Evolutionary conservation across 2,888 invertebrate genomes (phyloP).

Genomic region (Microplitis deprimator): DNA sequence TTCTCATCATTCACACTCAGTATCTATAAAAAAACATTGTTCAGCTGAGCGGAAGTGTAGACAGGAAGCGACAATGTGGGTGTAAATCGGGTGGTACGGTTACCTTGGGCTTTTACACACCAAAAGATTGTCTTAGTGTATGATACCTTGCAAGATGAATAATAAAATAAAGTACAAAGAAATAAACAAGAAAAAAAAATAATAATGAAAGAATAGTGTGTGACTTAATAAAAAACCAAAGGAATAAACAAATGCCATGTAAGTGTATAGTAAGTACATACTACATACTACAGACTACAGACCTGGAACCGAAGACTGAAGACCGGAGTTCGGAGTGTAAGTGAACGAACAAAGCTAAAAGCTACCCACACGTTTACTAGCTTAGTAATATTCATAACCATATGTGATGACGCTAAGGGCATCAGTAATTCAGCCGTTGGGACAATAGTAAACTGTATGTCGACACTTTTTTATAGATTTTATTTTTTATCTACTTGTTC

Average conservation of each 20-base stretch:
- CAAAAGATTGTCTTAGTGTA: not conserved
- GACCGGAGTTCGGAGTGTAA: not conserved
- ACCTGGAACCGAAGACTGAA: not conserved
- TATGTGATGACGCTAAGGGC: constrained; percentile 1
- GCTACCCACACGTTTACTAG: not conserved
- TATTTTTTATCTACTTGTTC: too few relatives aligned
- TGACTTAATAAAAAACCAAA: not conserved
- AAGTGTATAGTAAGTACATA: not conserved
- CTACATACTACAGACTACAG: not conserved
- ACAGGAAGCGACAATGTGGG: not conserved
- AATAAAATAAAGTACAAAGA: not conserved
- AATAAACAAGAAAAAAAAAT: not conserved
- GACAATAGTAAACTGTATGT: not conserved
- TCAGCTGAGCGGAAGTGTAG: not conserved
- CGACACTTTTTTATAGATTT: too few relatives aligned
- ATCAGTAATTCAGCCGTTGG: not conserved
- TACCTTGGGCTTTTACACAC: not conserved
- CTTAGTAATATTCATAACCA: not conserved
- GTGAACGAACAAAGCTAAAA: not conserved
- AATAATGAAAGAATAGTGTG: not conserved
- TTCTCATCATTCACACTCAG: too few relatives aligned
- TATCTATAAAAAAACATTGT: too few relatives aligned
- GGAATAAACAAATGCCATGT: not conserved
- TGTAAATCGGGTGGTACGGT: not conserved
- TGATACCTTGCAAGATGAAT: not conserved